A percentile compares a stretch with the other conserved stretches of the same genome.
Conservation (phyloP, 2,888 invertebrate genomes). For the Heliconius ismenius region DNA sequence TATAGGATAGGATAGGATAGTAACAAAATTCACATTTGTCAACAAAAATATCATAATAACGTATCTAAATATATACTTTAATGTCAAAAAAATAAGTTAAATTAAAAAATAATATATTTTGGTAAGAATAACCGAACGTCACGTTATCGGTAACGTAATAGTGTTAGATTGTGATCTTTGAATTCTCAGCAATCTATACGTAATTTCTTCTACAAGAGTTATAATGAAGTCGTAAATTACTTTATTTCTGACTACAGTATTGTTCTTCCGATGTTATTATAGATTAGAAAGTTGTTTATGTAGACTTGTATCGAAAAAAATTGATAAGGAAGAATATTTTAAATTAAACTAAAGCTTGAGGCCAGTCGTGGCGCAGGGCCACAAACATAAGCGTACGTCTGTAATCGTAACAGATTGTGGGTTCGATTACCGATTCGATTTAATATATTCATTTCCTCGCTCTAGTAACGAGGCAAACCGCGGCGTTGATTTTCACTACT, state of each 20-base stretch:
- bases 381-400: no score
- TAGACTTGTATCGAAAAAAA: neutral
- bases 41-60: neutral
- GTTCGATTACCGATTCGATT: no score
- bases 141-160: constrained; percentile 66
- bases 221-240: constrained; percentile 74
- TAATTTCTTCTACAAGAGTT: constrained; percentile 66
- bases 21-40: no score
- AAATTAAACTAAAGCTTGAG: neutral
- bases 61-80: constrained; percentile 27
- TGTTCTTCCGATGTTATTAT: constrained; percentile 56
- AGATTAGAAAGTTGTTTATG: neutral
- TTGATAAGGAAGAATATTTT: neutral
- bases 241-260: constrained; percentile 74
- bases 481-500: no score
- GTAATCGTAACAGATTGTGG: no score
- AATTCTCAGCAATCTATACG: constrained; percentile 74
- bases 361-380: no score
- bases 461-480: no score
- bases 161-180: constrained; percentile 75
- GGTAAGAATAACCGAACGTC: constrained; percentile 51
- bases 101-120: constrained; percentile 32
- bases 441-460: no score
- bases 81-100: constrained; percentile 40
- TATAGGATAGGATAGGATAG: no score